Evolutionary conservation across 2,113 vertebrate species (phyloP).

Genomic region (Boulengeromyrus knoepffleri): DNA sequence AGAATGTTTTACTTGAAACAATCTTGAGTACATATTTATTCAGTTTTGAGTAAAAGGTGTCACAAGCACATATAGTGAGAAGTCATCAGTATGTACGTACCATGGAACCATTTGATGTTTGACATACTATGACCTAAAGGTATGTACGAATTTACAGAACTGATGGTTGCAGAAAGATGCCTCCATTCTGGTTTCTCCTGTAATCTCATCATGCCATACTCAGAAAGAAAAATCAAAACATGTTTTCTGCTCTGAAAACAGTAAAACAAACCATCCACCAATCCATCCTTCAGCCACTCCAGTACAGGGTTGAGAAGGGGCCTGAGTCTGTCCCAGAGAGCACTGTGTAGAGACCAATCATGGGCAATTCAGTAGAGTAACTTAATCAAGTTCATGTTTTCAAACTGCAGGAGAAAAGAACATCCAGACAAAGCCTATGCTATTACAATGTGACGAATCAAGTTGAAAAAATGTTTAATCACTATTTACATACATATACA

Average conservation of each 20-base stretch:
- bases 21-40: background rate
- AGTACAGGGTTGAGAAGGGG: background rate
- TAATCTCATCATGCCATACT: background rate
- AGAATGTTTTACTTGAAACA: background rate
- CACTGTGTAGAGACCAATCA: background rate
- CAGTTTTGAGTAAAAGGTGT: background rate
- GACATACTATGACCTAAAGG: background rate
- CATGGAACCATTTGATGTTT: background rate
- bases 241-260: background rate
- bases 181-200: background rate
- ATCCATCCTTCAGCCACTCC: background rate
- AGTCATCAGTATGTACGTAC: background rate
- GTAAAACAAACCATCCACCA: background rate
- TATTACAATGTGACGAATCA: background rate
- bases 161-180: background rate
- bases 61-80: background rate
- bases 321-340: background rate
- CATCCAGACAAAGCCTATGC: background rate
- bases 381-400: background rate
- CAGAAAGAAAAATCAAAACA: background rate
- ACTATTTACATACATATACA: conserved; percentile 58
- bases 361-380: background rate
- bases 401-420: background rate
- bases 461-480: conserved; percentile 50
- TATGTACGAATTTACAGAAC: background rate